Base-by-base conservation (phyloP, 2,888 invertebrate species). In the Drosophila pseudotakahashii region DNA sequence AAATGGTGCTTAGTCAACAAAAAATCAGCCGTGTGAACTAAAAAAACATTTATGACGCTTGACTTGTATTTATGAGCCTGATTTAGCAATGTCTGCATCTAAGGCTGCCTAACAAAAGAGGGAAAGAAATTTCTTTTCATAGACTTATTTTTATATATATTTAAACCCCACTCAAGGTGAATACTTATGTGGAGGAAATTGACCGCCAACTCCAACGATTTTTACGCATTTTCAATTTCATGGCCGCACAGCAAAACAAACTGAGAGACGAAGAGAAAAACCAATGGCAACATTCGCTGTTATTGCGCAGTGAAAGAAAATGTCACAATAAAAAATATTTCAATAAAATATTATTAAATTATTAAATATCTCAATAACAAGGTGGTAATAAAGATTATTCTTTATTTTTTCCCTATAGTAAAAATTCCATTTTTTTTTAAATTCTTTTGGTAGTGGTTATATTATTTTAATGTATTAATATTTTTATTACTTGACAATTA, bases 161-260 rank as follows among this genome's bases (percentile, higher is more conserved):
- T 60, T 47, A 68, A 52, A 48, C 39, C 71, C 53, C 39, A 70
- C 62, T 42, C 69, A 69, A 69, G 69, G 69, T 59, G 51, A 44
- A 47, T 36, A 37, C 64, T 57, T 37, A 23, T 16, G 44, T 42
- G 45, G 7, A 19, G 45, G 41, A 51, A 37, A 68, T 63, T 84
- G 79, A 79, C 76, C 78, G 72, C 60, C 68, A 80, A 70, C 66
- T 66, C 58, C 39, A 26, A 77, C 73, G 57, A 79, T 64, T 78
- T 77, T 79, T 53, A 63, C 77, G 75, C 77, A 79, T 79, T 81
- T 81, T 76, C 83, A 83, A 81, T 83, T 86, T 86, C 81, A 86
- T 54, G 86, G 82, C 69, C 70, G 63, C 53, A 34, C 39, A 57
- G 55, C 66, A 55, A 48, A 68, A 58, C 67, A 68, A 57, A 66